Conservation (phyloP, 2,797 vertebrate species). For the Melanogrammus aeglefinus region DNA sequence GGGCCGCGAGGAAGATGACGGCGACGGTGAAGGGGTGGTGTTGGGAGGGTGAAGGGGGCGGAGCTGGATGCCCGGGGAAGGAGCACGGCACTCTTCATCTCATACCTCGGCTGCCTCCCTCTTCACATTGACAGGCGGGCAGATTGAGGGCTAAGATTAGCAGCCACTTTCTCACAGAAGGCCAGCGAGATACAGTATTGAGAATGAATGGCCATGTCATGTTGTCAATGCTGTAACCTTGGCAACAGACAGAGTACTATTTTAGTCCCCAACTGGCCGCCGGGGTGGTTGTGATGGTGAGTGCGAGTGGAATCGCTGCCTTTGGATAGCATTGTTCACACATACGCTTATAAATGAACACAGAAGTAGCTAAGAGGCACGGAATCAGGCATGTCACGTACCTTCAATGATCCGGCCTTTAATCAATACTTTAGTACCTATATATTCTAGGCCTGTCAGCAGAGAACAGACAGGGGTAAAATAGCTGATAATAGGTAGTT, state of each 20-base stretch:
- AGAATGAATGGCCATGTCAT: conserved; percentile 83
- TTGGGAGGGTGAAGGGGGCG: background rate
- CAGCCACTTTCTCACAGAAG: conserved; percentile 82
- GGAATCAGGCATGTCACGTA: conserved; percentile 17
- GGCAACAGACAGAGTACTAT: conserved; percentile 83
- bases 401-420: conserved; percentile 28
- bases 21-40: background rate
- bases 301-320: conserved; percentile 47
- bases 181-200: conserved; percentile 82
- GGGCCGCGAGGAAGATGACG: background rate
- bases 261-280: conserved; percentile 74
- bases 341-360: conserved; percentile 6
- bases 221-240: conserved; percentile 86
- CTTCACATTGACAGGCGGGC: conserved; percentile 76
- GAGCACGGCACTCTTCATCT: conserved; percentile 63
- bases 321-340: conserved; percentile 32
- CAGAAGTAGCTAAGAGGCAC: conserved; percentile 17
- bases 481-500: conserved; percentile 22
- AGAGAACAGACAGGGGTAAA: conserved; percentile 13
- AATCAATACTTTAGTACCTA: conserved; percentile 32
- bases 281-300: conserved; percentile 44
- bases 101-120: conserved; percentile 60
- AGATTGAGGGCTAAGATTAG: conserved; percentile 85
- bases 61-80: conserved; percentile 39
- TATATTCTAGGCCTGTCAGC: conserved; percentile 35